phyloP scores from a whole-genome alignment of 2,113 vertebrate genomes.

The Protomyctophum bolini region DNA sequence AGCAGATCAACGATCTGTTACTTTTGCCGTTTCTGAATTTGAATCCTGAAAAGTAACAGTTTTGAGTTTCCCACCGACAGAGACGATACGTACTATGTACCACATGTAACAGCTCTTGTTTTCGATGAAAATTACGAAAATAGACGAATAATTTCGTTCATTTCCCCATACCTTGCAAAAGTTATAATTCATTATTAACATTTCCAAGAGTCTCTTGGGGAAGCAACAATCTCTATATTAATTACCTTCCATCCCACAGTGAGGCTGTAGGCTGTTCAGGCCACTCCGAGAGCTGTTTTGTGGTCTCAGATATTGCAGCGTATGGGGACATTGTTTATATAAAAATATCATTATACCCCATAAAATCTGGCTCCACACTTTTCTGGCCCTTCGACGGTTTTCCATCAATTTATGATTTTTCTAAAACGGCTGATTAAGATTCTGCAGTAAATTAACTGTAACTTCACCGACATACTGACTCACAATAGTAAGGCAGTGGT shows the following conservation, averaged over 20 bases:
- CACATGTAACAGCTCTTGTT: background rate
- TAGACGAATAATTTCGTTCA: conserved; percentile 6
- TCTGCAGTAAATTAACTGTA: conserved; percentile 20
- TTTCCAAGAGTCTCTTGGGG: conserved; percentile 31
- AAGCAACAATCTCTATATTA: conserved; percentile 40
- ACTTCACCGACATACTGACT: conserved; percentile 9
- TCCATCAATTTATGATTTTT: conserved; percentile 23
- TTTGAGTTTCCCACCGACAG: too few relatives aligned
- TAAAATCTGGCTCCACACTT: conserved; percentile 44
- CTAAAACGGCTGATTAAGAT: conserved; percentile 28
- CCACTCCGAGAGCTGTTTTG: conserved; percentile 52
- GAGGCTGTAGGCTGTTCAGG: conserved; percentile 16
- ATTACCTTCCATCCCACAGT: conserved; percentile 51
- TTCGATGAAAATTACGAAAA: conserved; percentile 13
- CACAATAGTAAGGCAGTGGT: background rate
- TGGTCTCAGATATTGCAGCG: conserved; percentile 50
- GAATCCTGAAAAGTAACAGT: too few relatives aligned
- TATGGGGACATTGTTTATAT: conserved; percentile 51
- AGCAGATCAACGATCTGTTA: conserved; percentile 26
- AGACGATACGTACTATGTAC: background rate
- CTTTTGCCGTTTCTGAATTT: conserved; percentile 38
- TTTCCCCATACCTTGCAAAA: conserved; percentile 24
- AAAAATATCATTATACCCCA: conserved; percentile 54
- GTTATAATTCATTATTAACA: conserved; percentile 34
- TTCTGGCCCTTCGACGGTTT: background rate